Evolutionary conservation across 2,113 vertebrate genomes (phyloP), one percentile per base, ranked within the genome.

Genomic region (Misgurnus anguillicaudatus): DNA sequence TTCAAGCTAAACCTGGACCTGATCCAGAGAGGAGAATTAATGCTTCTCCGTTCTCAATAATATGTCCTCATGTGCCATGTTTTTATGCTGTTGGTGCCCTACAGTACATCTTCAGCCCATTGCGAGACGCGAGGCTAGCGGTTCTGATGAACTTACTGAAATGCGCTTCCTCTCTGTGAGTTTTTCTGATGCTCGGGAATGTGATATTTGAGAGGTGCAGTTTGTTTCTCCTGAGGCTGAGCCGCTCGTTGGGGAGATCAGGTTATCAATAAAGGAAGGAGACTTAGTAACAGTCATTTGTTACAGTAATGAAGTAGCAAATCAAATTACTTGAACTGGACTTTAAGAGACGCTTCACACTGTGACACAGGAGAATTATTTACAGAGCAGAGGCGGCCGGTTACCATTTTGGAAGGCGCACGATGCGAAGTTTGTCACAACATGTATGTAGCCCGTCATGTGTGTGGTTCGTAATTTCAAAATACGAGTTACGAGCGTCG

Each of bases 221-320:
- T 57, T 57, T 57, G 51, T 57, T 57, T 71, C 17, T 71, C 17
- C 0, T 24, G 51, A 57, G 68, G 36, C 69, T 39, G 17, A 13
- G 68, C 17, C 4, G 17, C 48, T 71, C 31, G 39, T 57, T 41
- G 69, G 13, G 69, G 10, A 57, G 69, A 57, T 57, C 31, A 9
- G 69, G 51, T 57, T 71, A 71, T 71, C 69, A 71, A 57, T 71
- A 71, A 71, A 57, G 51, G 36, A 57, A 57, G 69, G 69, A 71
- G 69, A 41, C 17, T 57, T 3, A 6, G 51, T 57, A 39, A 57
- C 51, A 57, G 48, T 71, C 31, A 57, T 71, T 71, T 57, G 36
- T 71, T 71, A 71, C 47, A 71, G 68, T 71, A 71, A 71, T 57
- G 36, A 71, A 71, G 68, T 41, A 71, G 57, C 68, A 71, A 71